phyloP scores from a whole-genome alignment of 2,888 invertebrate genomes.

The Cyaniris semiargus region DNA sequence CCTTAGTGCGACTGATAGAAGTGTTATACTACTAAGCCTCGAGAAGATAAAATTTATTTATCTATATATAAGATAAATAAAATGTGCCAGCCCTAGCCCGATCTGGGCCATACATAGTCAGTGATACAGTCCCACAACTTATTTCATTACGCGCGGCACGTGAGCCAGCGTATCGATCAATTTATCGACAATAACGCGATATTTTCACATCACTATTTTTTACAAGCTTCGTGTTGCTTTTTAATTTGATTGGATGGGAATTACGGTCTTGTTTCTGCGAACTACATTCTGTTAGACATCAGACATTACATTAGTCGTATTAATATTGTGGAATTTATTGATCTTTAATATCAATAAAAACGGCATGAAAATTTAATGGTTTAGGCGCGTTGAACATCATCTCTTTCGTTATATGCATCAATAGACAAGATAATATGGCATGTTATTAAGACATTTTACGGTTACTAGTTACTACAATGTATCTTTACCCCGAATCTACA shows the following conservation, averaged over 20 bases:
- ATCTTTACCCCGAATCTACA: too few relatives aligned
- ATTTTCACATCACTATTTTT: slow-evolving; percentile 31
- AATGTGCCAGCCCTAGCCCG: slow-evolving; percentile 34
- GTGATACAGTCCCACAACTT: slow-evolving; percentile 50
- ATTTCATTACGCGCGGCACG: slow-evolving; percentile 53
- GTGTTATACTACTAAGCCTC: background rate
- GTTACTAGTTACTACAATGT: too few relatives aligned
- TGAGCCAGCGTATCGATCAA: slow-evolving; percentile 43
- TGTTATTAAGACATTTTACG: too few relatives aligned
- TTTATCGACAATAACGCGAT: slow-evolving; percentile 35
- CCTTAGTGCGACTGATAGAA: background rate
- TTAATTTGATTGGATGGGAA: slow-evolving; percentile 3
- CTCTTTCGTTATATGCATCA: background rate
- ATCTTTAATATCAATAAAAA: background rate
- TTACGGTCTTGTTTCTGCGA: background rate
- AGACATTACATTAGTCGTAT: background rate
- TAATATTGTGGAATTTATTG: background rate
- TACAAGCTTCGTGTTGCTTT: background rate
- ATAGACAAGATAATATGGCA: background rate
- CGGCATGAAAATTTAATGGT: background rate
- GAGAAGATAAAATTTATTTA: background rate
- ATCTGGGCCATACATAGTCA: slow-evolving; percentile 33
- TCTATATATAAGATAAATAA: background rate
- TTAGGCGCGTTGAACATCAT: background rate
- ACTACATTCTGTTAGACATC: background rate